Evolutionary conservation across 1,140 invertebrate genomes (phyloP).

Genomic region (Papilio dardanus): DNA sequence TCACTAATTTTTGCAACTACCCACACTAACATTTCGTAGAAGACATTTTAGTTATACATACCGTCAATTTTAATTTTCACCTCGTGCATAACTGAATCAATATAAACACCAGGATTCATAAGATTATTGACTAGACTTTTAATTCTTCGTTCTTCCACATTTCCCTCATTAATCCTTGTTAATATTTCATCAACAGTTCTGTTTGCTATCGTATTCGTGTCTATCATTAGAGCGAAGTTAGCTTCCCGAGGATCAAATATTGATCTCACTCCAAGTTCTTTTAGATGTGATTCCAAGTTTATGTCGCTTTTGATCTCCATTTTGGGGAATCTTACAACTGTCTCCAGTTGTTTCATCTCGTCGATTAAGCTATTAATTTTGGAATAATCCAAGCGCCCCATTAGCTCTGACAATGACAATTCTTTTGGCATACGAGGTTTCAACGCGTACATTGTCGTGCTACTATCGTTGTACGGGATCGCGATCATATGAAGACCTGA

Average conservation of each 20-base stretch:
- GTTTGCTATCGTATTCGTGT: constrained; percentile 50
- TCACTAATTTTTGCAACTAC: too few species aligned
- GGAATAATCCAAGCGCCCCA: constrained; percentile 80
- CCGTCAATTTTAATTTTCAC: constrained; percentile 83
- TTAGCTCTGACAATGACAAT: constrained; percentile 78
- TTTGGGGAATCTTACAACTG: constrained; percentile 85
- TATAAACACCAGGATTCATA: constrained; percentile 83
- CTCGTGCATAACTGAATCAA: constrained; percentile 85
- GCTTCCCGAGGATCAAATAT: constrained; percentile 85
- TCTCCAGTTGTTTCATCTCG: constrained; percentile 74
- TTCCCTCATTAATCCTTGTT: constrained; percentile 48
- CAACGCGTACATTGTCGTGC: constrained; percentile 87
- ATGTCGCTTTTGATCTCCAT: constrained; percentile 86
- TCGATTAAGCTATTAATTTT: constrained; percentile 82
- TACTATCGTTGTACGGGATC: constrained; percentile 88
- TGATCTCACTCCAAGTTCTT: constrained; percentile 84
- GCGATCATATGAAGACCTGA: constrained; percentile 86
- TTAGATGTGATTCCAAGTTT: constrained; percentile 82
- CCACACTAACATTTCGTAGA: too few species aligned
- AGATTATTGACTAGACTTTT: constrained; percentile 55
- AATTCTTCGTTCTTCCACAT: constrained; percentile 43
- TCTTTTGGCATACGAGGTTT: constrained; percentile 84
- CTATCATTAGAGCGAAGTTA: constrained; percentile 85
- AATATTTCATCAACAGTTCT: constrained; percentile 55
- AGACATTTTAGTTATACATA: constrained; percentile 46